These are phyloP conservation scores for Heteropelma amictum DNA, from an alignment of 2,888 invertebrate genomes.

Conservation along the genomic window DNA sequence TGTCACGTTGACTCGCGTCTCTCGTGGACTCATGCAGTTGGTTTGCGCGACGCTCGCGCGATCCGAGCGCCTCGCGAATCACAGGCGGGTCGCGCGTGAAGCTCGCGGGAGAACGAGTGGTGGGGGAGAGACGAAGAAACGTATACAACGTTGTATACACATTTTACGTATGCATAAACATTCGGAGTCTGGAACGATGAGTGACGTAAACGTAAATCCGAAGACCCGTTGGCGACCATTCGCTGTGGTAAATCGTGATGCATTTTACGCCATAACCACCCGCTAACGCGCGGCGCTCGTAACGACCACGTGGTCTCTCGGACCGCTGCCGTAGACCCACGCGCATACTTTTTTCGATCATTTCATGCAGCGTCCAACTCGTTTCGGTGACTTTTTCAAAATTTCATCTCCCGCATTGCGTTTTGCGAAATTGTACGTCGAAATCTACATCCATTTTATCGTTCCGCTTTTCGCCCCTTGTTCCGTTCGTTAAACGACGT, in stretches of 20 bases:
- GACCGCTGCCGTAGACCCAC: not conserved
- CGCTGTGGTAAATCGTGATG: constrained; percentile 63
- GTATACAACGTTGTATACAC: too few species aligned
- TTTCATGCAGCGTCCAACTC: not conserved
- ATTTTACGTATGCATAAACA: too few species aligned
- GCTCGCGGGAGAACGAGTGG: not conserved
- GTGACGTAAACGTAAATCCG: constrained; percentile 68
- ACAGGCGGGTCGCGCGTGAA: not conserved
- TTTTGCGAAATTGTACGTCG: too few species aligned
- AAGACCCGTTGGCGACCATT: constrained; percentile 62
- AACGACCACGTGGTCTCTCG: not conserved
- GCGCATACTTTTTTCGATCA: not conserved
- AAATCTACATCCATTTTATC: too few species aligned
- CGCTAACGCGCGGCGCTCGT: not conserved
- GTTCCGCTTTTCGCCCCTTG: too few species aligned
- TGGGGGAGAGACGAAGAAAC: constrained; percentile 4
- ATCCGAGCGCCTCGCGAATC: too few species aligned
- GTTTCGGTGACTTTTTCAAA: too few species aligned
- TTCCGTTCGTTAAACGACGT: too few species aligned
- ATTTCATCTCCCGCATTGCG: too few species aligned
- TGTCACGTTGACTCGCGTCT: constrained; percentile 53
- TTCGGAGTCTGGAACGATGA: constrained; percentile 32
- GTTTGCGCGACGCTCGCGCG: not conserved
- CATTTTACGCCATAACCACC: constrained; percentile 57
- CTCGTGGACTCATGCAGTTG: constrained; percentile 15